Evolutionary conservation across 2,113 vertebrate genomes (phyloP), one percentile per base, ranked within the genome.

Genomic region (Oreochromis niloticus): DNA sequence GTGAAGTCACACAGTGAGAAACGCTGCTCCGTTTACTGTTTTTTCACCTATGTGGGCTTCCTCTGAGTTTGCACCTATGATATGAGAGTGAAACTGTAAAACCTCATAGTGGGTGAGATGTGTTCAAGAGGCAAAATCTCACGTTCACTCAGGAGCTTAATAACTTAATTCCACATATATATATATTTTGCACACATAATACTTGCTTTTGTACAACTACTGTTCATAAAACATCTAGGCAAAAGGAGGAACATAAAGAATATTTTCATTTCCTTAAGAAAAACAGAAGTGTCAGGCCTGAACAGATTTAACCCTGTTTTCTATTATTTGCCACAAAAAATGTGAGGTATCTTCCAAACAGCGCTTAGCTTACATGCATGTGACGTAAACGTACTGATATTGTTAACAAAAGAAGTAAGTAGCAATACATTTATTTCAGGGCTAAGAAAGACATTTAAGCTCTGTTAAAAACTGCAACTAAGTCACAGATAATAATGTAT

Each of bases 21-120:
- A 48, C 1, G 1, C 1, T 1, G 2, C 4, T 22, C 2, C 3
- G 2, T 9, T 73, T 81, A 61, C 27, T 7, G 6, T 30, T 43
- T 24, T 4, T 43, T 5, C 56, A 66, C 32, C 6, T 22, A 1
- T 48, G 14, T 24, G 6, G 14, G 8, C 83, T 91, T 86, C 86
- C 89, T 80, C 32, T 30, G 27, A 5, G 5, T 50, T 75, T 78
- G 43, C 24, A 19, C 71, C 46, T 12, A 7, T 75, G 12, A 34
- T 27, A 63, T 80, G 52, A 86, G 24, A 34, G 10, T 10, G 2
- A 79, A 13, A 1, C 16, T 9, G 4, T 12, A 30, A 78, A 78
- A 32, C 43, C 89, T 89, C 43, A 4, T 6, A 19, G 24, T 78
- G 71, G 71, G 43, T 6, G 41, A 46, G 22, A 46, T 46, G 68